Base-by-base conservation (phyloP, 2,888 invertebrate genomes). In the Cantharis flavilabris region DNA sequence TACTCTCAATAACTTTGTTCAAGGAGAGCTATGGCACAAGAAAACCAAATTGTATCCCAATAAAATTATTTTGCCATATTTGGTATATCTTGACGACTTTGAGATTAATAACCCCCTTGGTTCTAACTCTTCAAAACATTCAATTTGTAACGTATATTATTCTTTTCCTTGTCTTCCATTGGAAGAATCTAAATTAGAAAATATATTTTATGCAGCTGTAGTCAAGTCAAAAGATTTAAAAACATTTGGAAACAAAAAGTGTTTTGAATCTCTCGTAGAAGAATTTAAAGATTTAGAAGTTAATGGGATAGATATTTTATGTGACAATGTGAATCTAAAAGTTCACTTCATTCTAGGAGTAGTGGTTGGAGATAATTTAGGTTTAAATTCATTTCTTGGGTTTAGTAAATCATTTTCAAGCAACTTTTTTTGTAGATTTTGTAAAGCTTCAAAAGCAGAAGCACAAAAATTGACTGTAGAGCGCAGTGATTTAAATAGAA, bases 21-120 rank as follows among this genome's bases (percentile, higher is more conserved):
- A 82, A 65, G 80, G 82, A 49, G 70, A 81, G 20, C 62, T 83
- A 49, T 83, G 83, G 26, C 9, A 81, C 80, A 80, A 76, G 16
- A 83, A 83, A 76, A 5, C 64, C n/a, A 26, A 71, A 64, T 9
- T 80, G 9, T 82, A 81, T 77, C 79, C 79, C 13, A 70, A 79
- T 63, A 80, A 83, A 79, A 81, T 76, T 67, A 11, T 78, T n/a
- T 71, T 83, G 9, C 82, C 82, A 13, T 81, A 78, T 80, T 80
- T 82, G 23, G 28, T 83, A 14, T 82, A 81, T 64, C 73, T 81
- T 14, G 81, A 83, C 75, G 83, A 82, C 77, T 82, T 82, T 62
- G 84, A 84, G 80, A 82, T 83, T 30, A 83, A 82, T 69, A 82
- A 83, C 70, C 81, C 83, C n/a, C 76, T 84, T 30, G 83, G 83